Percentiles rank a stretch among this genome's conserved stretches.
Conservation (phyloP, 2,797 vertebrate species). For the Prionace glauca region DNA sequence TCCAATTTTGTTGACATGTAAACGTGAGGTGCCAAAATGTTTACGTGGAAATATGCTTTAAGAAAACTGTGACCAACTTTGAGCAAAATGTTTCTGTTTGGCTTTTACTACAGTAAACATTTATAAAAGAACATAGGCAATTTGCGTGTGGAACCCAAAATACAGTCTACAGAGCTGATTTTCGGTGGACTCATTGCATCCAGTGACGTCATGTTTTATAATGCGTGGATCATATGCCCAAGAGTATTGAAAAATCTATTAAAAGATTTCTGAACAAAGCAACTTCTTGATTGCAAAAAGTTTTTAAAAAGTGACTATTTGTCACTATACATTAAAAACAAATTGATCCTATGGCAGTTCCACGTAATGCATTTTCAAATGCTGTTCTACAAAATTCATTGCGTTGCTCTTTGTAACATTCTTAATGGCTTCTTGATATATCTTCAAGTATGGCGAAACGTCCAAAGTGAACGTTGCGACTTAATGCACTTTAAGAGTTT, state of each 20-base stretch:
- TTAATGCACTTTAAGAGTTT: slow-evolving; percentile 42
- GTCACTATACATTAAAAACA: slow-evolving; percentile 22
- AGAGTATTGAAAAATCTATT: background rate
- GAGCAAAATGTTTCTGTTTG: background rate
- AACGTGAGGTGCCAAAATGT: background rate
- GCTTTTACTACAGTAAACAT: background rate
- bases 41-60: background rate
- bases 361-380: background rate
- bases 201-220: background rate
- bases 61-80: background rate
- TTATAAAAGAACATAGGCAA: background rate
- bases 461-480: slow-evolving; percentile 42
- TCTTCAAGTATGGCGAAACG: slow-evolving; percentile 35
- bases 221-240: background rate
- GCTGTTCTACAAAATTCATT: slow-evolving; percentile 31
- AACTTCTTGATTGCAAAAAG: background rate
- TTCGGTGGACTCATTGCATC: too few species aligned
- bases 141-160: background rate
- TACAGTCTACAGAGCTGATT: background rate
- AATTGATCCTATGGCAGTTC: background rate
- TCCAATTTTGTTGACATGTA: background rate
- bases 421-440: slow-evolving; percentile 34
- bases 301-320: background rate
- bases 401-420: slow-evolving; percentile 22
- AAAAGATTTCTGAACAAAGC: background rate